Conservation (phyloP, 2,797 vertebrate genomes). For the Nyctibius grandis region DNA sequence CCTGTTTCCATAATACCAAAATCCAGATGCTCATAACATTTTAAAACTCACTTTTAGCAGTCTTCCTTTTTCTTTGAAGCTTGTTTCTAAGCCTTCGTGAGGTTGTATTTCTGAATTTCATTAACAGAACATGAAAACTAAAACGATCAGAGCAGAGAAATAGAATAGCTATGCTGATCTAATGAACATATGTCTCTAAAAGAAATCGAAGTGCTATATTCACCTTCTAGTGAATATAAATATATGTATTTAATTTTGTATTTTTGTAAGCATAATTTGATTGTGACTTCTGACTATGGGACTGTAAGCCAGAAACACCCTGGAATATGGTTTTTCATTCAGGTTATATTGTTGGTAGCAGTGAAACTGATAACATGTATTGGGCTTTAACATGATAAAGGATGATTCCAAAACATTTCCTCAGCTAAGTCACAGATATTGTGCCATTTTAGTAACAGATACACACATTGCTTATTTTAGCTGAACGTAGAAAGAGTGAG, state of each 20-base stretch:
- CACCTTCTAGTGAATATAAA: not conserved
- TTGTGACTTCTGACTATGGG: not conserved
- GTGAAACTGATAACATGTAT: not conserved
- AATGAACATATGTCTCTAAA: not conserved
- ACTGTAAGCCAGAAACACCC: not conserved
- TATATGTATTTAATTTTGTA: not conserved
- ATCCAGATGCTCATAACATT: not conserved
- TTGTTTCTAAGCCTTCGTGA: not conserved
- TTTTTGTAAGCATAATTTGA: not conserved
- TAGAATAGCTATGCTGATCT: not conserved
- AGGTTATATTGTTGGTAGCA: not conserved
- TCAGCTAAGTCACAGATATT: not conserved
- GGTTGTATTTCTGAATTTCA: not conserved
- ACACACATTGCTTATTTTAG: not conserved
- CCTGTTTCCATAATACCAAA: not conserved
- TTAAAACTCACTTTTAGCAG: not conserved
- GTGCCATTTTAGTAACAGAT: not conserved
- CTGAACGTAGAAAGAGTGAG: not conserved
- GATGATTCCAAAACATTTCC: not conserved
- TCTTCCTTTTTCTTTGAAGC: slow-evolving; percentile 14
- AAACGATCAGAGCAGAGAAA: not conserved
- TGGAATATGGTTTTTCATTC: not conserved
- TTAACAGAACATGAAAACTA: not conserved
- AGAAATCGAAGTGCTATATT: not conserved
- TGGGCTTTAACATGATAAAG: not conserved